Evolutionary conservation across 2,113 vertebrate genomes (phyloP), one percentile per base, ranked within the genome.

Genomic region (Xyliphius kryptos): DNA sequence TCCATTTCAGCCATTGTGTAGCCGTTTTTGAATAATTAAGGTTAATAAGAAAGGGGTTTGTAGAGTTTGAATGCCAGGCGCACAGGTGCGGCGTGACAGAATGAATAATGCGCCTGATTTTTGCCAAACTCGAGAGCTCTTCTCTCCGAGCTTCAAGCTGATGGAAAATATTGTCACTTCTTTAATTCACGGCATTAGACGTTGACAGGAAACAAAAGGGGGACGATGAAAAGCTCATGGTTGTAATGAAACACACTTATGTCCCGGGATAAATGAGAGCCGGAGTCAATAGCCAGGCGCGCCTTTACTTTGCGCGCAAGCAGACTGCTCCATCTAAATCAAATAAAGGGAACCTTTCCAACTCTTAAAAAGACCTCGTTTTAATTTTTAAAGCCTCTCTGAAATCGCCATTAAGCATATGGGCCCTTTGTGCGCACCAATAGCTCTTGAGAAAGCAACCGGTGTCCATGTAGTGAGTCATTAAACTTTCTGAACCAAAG

Each of bases 101-200:
- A 92, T 97, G 94, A 99, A 98, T 97, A 91, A 95, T 92, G 90
- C 88, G 89, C 89, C 90, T 91, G 94, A 95, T 96, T 98, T 98
- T 97, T 97, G 95, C 94, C 94, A 97, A 92, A 90, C 95, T 99
- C 92, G 95, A 99, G 96, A 86, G 93, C 94, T 85, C 96, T 99
- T 97, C 93, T 96, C 91, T 82, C 82, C 87, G n/a, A 90, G 91
- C 89, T 92, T 88, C 88, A 91, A 92, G 93, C 91, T 89, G 93
- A 95, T 93, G 87, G 91, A 91, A 97, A 97, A 97, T 97, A 97
- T 95, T 94, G 94, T 92, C 89, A 94, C 94, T 87, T 97, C 93
- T 97, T 96, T 92, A 93, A 96, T 96, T 94, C 93, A 90, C 92
- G 81, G 91, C 93, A 92, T 96, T 93, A 97, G 93, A 55, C 52